Evolutionary conservation across 2,888 invertebrate genomes (phyloP), one percentile per base, ranked within the genome.

Genomic region (Zonitis immaculata): DNA sequence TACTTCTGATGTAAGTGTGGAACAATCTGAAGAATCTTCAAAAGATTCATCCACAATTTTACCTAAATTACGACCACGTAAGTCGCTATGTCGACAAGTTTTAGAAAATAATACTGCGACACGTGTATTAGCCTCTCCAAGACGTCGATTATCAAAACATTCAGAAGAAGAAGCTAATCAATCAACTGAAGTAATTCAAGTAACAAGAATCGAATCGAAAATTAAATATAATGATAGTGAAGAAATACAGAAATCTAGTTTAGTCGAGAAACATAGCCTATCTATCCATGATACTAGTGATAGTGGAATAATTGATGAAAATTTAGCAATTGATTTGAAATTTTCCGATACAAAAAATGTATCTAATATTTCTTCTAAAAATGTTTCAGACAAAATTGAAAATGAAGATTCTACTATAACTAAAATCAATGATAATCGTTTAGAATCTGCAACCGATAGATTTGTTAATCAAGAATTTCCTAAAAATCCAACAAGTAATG

Each of bases 51-150:
- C 57, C 14, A 26, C 30, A 16, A 30, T 28, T 6, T 3, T 44
- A 22, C 47, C 51, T 25, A 59, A 58, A 51, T 27, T 65, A 9
- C 61, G 57, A 35, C 59, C 62, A 28, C 58, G 65, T 22, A 66
- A 61, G 54, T 66, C 70, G 3, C 52, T 70, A 6, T 60, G 64
- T 39, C 55, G 68, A 30, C 46, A 61, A 46, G 69, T 68, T n/a
- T 53, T 70, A 26, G 68, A 68, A 50, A 59, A 63, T 11, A 68
- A 68, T 46, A 54, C 67, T 6, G 57, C 64, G 30, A 58, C 59
- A 16, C 60, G 56, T 52, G 52, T 58, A 12, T 39, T 32, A 39
- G 42, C 32, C 8, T 49, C 52, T 12, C 44, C 50, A 26, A 50
- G 46, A 27, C 28, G 18, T 7, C 49, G 47, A 47, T 20, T 43